Evolutionary conservation across 2,797 vertebrate species (phyloP).

Genomic region (Myotis pilosus): DNA sequence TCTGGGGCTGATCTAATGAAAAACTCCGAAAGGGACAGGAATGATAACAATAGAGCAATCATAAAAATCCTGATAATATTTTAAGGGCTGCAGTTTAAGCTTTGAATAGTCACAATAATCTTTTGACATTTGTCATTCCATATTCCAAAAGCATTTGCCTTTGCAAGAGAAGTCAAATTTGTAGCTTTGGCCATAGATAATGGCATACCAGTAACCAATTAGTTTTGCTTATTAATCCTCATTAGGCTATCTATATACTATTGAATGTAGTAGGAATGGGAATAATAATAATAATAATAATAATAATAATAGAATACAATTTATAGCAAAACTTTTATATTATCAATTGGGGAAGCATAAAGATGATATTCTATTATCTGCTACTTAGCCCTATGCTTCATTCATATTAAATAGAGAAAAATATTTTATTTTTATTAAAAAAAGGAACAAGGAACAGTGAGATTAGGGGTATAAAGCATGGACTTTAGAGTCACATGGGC

Average conservation of each 20-base stretch:
- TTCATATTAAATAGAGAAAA: neutral
- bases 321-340: constrained; percentile 51
- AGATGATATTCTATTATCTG: neutral
- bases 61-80: constrained; percentile 65
- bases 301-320: constrained; percentile 43
- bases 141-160: constrained; percentile 68
- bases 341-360: neutral
- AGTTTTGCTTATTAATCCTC: constrained; percentile 65
- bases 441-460: neutral
- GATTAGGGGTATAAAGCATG: neutral
- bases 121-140: constrained; percentile 55
- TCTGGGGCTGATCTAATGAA: constrained; percentile 64
- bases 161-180: constrained; percentile 63
- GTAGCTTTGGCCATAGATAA: constrained; percentile 7
- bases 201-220: constrained; percentile 62
- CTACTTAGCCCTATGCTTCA: neutral
- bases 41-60: constrained; percentile 74
- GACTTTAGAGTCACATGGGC: neutral
- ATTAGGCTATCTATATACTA: constrained; percentile 34
- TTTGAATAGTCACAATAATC: constrained; percentile 72
- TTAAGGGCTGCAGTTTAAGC: constrained; percentile 55
- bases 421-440: neutral
- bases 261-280: constrained; percentile 49
- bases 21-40: constrained; percentile 51
- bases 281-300: constrained; percentile 41